phyloP scores from a whole-genome alignment of 2,797 vertebrate species.

The Cygnus olor region DNA sequence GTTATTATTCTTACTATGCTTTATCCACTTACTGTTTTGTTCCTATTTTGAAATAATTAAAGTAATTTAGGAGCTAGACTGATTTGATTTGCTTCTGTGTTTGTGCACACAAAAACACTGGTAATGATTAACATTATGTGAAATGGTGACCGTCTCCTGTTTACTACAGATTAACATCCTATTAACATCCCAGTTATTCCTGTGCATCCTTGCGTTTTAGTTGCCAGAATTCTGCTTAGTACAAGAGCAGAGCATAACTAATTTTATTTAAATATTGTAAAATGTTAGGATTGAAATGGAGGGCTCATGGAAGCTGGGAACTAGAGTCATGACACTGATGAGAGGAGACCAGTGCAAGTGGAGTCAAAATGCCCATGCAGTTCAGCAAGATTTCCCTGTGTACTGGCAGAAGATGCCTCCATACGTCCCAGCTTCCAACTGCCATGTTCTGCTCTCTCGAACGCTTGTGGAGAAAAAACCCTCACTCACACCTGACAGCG shows the following conservation, averaged over 20 bases:
- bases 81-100: background rate
- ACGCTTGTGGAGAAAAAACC: background rate
- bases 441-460: background rate
- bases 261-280: background rate
- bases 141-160: background rate
- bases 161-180: background rate
- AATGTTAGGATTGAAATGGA: background rate
- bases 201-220: background rate
- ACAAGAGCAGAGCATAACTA: background rate
- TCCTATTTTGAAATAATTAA: background rate
- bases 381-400: rapidly evolving
- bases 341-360: background rate
- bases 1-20: background rate
- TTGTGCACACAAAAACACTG: background rate
- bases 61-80: background rate
- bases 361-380: background rate
- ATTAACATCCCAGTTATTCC: background rate
- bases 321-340: rapidly evolving
- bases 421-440: background rate
- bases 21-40: background rate
- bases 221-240: background rate
- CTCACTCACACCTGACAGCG: too few relatives aligned
- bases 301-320: background rate
- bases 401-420: background rate
- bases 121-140: background rate